phyloP scores from a whole-genome alignment of 2,797 vertebrate genomes.

The Platyrinchus mystaceus region DNA sequence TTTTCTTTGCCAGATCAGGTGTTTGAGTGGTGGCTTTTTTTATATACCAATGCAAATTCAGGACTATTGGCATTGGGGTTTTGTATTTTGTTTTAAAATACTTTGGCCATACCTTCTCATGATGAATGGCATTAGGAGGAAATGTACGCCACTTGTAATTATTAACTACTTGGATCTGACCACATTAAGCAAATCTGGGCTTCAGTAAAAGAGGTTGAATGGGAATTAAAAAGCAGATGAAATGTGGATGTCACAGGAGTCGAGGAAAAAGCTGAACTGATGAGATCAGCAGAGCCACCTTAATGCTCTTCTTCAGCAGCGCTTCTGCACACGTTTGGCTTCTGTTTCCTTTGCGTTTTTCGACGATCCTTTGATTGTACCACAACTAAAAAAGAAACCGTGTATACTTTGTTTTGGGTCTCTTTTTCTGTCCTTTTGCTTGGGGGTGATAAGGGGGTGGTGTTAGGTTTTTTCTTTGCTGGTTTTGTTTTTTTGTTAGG shows the following conservation, averaged over 20 bases:
- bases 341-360: neutral
- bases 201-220: neutral
- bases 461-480: neutral
- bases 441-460: neutral
- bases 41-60: neutral
- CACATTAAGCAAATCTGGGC: neutral
- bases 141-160: neutral
- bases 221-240: neutral
- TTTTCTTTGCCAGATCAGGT: neutral
- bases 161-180: neutral
- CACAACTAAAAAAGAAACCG: neutral
- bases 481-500: neutral
- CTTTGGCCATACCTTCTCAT: neutral
- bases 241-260: neutral
- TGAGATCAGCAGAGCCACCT: neutral
- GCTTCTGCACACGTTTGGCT: neutral
- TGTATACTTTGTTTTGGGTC: accelerated
- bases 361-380: neutral
- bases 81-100: neutral
- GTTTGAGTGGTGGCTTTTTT: neutral
- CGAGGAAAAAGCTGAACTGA: neutral
- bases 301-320: neutral
- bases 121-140: neutral
- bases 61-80: neutral
- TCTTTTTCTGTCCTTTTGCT: accelerated